Conservation (phyloP, 2,113 vertebrate species). For the Diphyllodes magnificus region DNA sequence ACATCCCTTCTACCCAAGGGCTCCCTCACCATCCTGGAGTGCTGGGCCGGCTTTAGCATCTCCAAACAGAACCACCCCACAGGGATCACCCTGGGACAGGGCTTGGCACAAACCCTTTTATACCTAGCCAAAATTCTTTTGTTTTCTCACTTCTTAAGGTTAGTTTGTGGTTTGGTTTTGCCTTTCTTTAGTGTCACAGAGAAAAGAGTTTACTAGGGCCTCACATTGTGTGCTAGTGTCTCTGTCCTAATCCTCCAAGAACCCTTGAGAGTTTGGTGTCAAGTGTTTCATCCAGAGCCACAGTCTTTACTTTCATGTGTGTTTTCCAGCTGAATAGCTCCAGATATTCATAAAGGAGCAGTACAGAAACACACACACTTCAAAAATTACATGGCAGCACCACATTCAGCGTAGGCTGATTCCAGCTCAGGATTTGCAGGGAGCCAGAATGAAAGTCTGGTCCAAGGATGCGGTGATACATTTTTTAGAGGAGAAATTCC, state of each 20-base stretch:
- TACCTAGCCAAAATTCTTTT: neutral
- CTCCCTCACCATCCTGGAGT: neutral
- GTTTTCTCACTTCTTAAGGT: neutral
- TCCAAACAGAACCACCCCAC: neutral
- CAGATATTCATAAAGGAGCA: neutral
- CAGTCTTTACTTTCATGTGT: neutral
- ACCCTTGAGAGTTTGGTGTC: neutral
- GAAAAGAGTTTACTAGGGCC: neutral
- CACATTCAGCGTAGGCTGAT: neutral
- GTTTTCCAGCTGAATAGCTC: neutral
- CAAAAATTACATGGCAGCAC: neutral
- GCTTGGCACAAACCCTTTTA: neutral
- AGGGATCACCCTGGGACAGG: neutral
- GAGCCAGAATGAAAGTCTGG: neutral
- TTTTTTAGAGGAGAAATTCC: neutral
- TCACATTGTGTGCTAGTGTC: neutral
- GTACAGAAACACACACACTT: neutral
- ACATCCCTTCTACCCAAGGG: neutral
- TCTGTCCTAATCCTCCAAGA: neutral
- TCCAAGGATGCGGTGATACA: neutral
- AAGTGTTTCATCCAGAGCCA: neutral
- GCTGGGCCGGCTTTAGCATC: neutral
- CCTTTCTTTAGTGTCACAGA: neutral
- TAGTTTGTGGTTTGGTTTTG: neutral
- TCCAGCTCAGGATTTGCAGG: neutral